A percentile compares a stretch with the other conserved stretches of the same genome.
Evolutionary conservation across 2,888 invertebrate genomes (phyloP).

Genomic region (Coremacera marginata): DNA sequence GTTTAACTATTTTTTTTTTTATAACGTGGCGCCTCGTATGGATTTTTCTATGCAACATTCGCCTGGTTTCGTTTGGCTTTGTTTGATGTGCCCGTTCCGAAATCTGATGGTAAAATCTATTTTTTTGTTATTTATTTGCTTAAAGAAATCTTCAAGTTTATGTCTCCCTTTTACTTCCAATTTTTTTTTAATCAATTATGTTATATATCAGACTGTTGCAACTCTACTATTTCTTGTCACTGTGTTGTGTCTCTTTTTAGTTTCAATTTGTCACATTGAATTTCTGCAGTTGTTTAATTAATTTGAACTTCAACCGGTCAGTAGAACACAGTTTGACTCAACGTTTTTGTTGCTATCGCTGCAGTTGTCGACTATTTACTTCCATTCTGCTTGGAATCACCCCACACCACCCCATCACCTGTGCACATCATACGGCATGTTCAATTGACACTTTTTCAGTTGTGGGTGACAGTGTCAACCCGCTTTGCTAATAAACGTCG

Average conservation of each 20-base stretch:
- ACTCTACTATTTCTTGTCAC: neutral
- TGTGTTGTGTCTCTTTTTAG: slow-evolving; percentile 16
- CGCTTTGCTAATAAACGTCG: neutral
- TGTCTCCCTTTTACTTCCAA: no score
- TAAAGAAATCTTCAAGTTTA: no score
- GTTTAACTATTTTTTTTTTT: slow-evolving; percentile 3
- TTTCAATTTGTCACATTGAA: slow-evolving; percentile 25
- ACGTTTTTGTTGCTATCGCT: slow-evolving; percentile 7
- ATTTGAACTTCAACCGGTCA: slow-evolving; percentile 64
- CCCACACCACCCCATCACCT: slow-evolving; percentile 38
- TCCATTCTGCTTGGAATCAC: slow-evolving; percentile 4
- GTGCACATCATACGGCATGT: neutral
- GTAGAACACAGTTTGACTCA: slow-evolving; percentile 32
- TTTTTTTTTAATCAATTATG: no score
- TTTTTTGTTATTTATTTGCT: no score
- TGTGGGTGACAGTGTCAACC: slow-evolving; percentile 22
- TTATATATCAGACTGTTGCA: no score
- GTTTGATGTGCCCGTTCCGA: neutral
- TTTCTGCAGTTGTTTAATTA: slow-evolving; percentile 60
- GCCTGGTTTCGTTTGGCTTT: neutral
- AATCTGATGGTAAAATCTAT: no score
- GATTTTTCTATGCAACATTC: no score
- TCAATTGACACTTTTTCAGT: slow-evolving; percentile 24
- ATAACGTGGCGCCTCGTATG: neutral
- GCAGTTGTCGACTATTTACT: slow-evolving; percentile 33